Base-by-base conservation (phyloP, 2,888 invertebrate genomes). In the Caenorhabditis becei region DNA sequence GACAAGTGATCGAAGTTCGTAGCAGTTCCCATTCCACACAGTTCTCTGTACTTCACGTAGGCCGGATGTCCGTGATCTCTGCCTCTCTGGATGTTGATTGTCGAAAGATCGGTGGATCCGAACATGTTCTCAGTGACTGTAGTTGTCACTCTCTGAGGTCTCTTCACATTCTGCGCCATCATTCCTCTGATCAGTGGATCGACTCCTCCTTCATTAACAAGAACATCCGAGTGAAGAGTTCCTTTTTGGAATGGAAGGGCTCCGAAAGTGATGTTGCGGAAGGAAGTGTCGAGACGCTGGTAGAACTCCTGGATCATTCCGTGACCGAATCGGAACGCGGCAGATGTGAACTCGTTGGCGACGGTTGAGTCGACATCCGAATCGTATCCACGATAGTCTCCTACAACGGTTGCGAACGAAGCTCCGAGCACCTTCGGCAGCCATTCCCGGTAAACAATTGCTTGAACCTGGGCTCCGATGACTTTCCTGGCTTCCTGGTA, bases 271-370 rank as follows among this genome's bases (percentile, higher is more conserved):
- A 79, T 82, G 92, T 98, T 96, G 94, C 0, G 95, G 94, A 86
- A 97, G 96, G 0, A 91, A 89, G 94, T 94, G 91, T 96, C 94
- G 24, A 96, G 93, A 61, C 96, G 94, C 87, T 95, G 94, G 41
- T 97, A 93, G 65, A 96, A 93, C 54, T 86, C 89, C 91, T 97
- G 97, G 69, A 99, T 97, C 83, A 99, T 93, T 0, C 97, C 95
- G 92, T 99, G 99, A 0, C 99, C 99, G 91, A 99, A 97, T 75
- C 92, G 94, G 69, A 98, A 93, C 0, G 97, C 98, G 11, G 97
- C 97, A 0, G 98, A 97, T 0, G 98, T 97, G 92, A 99, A 99
- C 44, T 96, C 97, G 91, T 98, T 99, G 0, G 96, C 94, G 86
- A 99, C 94, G 0, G 95, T 94, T 0, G 97, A 95, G 91, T 98